These are phyloP conservation scores for Megastigmus dorsalis DNA, from an alignment of 2,888 invertebrate genomes.

Conservation along the genomic window DNA sequence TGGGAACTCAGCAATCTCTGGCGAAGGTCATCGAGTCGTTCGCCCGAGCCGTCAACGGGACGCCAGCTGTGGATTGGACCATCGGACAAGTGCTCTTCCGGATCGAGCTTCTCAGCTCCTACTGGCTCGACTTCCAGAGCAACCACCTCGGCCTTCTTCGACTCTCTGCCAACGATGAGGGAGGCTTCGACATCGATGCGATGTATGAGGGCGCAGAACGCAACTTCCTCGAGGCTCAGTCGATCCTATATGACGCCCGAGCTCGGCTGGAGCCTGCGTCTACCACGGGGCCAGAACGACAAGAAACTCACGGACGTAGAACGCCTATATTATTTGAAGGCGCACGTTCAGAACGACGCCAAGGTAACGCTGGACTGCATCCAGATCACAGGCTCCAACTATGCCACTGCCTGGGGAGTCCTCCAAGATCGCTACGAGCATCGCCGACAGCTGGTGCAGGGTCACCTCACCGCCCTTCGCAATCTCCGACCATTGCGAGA, in stretches of 20 bases:
- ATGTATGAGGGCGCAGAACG: not conserved
- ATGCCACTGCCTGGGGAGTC: not conserved
- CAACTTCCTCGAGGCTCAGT: not conserved
- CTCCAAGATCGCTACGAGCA: not conserved
- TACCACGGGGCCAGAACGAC: not conserved
- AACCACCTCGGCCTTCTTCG: not conserved
- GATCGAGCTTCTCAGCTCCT: not conserved
- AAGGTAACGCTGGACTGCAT: not conserved
- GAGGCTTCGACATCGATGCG: not conserved
- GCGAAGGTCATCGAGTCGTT: not conserved
- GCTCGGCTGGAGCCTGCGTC: not conserved
- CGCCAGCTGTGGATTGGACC: not conserved
- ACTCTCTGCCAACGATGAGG: not conserved
- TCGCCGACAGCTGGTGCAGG: not conserved
- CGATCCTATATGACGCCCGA: not conserved
- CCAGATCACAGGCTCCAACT: not conserved
- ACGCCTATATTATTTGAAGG: not conserved
- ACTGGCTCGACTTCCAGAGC: not conserved
- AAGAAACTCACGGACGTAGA: conserved; percentile 10
- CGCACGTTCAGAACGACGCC: not conserved
- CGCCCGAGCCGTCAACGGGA: not conserved
- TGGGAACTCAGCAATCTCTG: not conserved
- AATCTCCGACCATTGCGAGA: not conserved
- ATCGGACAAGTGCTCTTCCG: not conserved
- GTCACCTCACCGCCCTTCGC: not conserved